Base-by-base conservation (phyloP, 92 coral and sea anemone species). In the Metridium senile region DNA sequence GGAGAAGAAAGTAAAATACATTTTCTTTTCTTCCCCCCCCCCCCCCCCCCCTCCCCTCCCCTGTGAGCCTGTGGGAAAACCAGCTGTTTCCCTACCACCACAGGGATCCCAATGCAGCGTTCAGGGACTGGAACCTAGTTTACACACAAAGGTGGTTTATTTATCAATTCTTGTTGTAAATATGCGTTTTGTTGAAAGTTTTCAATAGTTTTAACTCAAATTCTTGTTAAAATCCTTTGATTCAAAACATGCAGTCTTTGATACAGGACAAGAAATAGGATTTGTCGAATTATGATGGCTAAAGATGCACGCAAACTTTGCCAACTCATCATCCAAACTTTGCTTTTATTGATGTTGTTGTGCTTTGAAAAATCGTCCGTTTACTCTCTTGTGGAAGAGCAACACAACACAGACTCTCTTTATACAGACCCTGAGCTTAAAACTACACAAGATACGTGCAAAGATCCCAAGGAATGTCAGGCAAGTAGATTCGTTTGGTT, bases 381-480 rank as follows among this genome's bases (percentile, higher is more conserved):
- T 13, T 20, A 39, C 21, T 26, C 72, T 33, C 58, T 63, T 2
- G 63, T 10, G 6, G 63, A 29, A 11, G 49, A 76, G 2, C 58
- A 47, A 17, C 26, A 46, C 13, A 22, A 51, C 25, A 45, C 66
- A 26, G 63, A 74, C 1, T 58, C 68, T 33, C 21, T 58, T 9
- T 74, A 61, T 26, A 61, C 10, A 20, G 70, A 30, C 31, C 31
- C 25, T 6, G 20, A 35, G 17, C 25, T 33, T 23, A 76, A 76
- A 66, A n/a, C 45, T 27, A 18, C 43, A 16, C 59, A 39, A 25
- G 58, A 30, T 25, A 65, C 74, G 2, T 76, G 81, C 32, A 63
- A 64, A 32, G 64, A 76, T 64, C 33, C 65, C 17, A 63, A 49
- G n/a, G 57, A 76, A 13, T 76, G 81, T 64, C 2, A 64, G 63